phyloP scores from a whole-genome alignment of 1,140 invertebrate species.

The Rhynchophorus ferrugineus region DNA sequence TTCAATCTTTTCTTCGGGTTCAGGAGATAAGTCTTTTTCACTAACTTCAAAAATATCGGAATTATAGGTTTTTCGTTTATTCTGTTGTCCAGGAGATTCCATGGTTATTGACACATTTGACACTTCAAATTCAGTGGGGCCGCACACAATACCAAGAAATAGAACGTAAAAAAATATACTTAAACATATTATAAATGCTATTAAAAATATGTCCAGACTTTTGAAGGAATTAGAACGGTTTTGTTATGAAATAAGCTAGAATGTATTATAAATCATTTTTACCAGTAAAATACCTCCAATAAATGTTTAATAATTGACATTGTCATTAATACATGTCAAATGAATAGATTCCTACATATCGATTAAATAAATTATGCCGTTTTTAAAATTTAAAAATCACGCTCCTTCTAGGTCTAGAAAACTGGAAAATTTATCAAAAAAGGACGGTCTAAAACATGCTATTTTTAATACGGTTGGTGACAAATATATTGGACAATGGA shows the following conservation, averaged over 20 bases:
- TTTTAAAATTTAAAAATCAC: slow-evolving; percentile 22
- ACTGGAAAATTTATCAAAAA: slow-evolving; percentile 31
- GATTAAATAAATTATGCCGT: slow-evolving; percentile 29
- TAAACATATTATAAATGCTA: too few species aligned
- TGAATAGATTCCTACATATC: slow-evolving; percentile 14
- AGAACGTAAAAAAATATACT: too few species aligned
- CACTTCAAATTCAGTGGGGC: background rate
- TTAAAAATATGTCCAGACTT: too few species aligned
- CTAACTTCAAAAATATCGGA: slow-evolving; percentile 23
- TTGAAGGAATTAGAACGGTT: background rate
- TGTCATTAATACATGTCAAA: slow-evolving; percentile 2
- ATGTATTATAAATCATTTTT: background rate
- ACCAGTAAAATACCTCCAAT: too few species aligned
- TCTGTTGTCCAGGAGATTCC: slow-evolving; percentile 17
- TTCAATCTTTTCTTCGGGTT: slow-evolving; percentile 10
- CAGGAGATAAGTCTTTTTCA: slow-evolving; percentile 21
- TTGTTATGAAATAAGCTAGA: too few species aligned
- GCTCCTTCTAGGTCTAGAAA: slow-evolving; percentile 17
- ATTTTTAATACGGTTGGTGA: slow-evolving; percentile 45
- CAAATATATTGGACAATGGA: slow-evolving; percentile 51
- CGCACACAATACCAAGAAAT: too few species aligned
- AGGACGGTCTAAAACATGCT: slow-evolving; percentile 46
- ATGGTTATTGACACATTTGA: slow-evolving; percentile 6
- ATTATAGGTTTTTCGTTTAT: slow-evolving; percentile 24
- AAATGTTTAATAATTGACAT: too few species aligned